Conservation (phyloP, 2,888 invertebrate species). For the Stegana nigrithorax region DNA sequence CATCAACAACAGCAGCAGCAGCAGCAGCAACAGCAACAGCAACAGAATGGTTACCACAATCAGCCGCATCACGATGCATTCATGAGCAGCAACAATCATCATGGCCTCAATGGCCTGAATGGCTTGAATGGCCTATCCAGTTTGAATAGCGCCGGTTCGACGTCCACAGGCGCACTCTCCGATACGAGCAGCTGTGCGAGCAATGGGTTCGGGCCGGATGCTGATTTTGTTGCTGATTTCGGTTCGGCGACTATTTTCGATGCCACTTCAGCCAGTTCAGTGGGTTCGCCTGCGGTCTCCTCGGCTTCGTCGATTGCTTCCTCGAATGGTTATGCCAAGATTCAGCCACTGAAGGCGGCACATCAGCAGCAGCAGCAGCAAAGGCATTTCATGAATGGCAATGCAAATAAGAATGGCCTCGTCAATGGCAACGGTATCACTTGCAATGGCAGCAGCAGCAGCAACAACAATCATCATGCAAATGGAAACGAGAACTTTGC, state of each 20-base stretch:
- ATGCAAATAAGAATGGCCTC: constrained; percentile 17
- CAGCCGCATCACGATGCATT: constrained; percentile 42
- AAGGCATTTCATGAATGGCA: constrained; percentile 42
- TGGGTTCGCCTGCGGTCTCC: constrained; percentile 54
- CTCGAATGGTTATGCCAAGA: constrained; percentile 65
- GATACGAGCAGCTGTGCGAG: constrained; percentile 66
- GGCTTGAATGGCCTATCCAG: constrained; percentile 46
- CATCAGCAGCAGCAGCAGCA: constrained; percentile 42
- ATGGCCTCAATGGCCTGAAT: too few species aligned
- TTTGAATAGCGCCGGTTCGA: constrained; percentile 59
- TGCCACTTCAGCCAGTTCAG: constrained; percentile 69
- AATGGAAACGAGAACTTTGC: constrained; percentile 73
- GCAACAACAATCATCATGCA: too few species aligned
- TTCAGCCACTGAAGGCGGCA: constrained; percentile 59
- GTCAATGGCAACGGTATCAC: constrained; percentile 16
- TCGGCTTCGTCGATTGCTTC: constrained; percentile 52
- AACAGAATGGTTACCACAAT: constrained; percentile 37
- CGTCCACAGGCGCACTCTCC: constrained; percentile 61
- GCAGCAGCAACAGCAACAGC: constrained; percentile 34
- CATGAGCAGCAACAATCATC: constrained; percentile 21
- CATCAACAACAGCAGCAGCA: constrained; percentile 40
- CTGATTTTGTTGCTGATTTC: constrained; percentile 78
- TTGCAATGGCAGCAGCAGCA: constrained; percentile 28
- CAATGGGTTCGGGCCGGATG: constrained; percentile 68
- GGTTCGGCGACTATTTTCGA: constrained; percentile 79